These are phyloP conservation scores for Oscheius sp. DNA, from an alignment of 2,888 invertebrate genomes.

Conservation along the genomic window DNA sequence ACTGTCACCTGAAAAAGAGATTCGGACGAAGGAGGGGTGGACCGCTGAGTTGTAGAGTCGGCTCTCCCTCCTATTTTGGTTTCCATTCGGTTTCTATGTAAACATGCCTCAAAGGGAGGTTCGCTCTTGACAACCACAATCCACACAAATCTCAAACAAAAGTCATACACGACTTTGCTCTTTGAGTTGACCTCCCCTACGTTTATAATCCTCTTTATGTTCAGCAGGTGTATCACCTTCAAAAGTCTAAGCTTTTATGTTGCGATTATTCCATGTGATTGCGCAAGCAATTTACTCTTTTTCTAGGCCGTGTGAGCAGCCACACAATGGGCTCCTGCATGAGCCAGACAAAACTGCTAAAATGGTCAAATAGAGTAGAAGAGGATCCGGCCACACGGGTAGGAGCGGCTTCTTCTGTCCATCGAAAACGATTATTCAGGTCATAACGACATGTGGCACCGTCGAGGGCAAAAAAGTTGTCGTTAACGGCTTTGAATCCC, in stretches of 20 bases:
- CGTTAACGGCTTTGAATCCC: conserved; percentile 40
- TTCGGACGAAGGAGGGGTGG: no score
- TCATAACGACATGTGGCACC: conserved; percentile 26
- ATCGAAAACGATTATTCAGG: neutral
- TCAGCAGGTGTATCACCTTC: neutral
- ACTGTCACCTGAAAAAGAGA: no score
- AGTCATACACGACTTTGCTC: no score
- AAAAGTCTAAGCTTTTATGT: neutral
- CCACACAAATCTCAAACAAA: neutral
- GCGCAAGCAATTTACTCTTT: neutral
- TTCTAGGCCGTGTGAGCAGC: conserved; percentile 31
- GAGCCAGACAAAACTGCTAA: conserved; percentile 5
- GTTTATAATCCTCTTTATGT: neutral
- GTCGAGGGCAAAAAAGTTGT: conserved; percentile 20
- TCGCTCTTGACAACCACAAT: neutral
- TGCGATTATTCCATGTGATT: conserved; percentile 18
- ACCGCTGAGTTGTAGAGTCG: neutral
- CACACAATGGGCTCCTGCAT: conserved; percentile 29
- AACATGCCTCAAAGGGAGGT: neutral
- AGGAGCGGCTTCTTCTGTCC: neutral
- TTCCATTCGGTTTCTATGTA: neutral
- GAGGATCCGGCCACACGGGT: conserved; percentile 7
- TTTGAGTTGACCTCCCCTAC: neutral
- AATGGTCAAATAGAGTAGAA: conserved; percentile 14
- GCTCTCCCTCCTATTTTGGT: neutral